Conservation (phyloP, 2,888 invertebrate species). For the Macrophya annulata region DNA sequence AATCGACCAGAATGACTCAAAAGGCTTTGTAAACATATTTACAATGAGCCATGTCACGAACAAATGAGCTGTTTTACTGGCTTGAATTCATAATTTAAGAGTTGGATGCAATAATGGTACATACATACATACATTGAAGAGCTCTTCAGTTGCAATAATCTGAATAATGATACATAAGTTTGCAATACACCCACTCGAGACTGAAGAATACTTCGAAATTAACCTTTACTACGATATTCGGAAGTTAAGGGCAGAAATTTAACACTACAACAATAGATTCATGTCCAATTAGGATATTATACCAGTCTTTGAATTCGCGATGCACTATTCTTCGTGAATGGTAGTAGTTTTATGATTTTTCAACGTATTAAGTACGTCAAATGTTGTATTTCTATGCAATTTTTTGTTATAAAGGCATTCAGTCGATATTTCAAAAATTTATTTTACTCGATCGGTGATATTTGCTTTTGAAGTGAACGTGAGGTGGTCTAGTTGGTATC, state of each 20-base stretch:
- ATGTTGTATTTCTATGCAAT: not conserved
- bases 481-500: no score
- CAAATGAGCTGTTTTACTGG: not conserved
- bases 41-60: not conserved
- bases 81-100: not conserved
- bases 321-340: not conserved
- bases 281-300: no score
- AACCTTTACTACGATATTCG: no score
- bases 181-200: no score
- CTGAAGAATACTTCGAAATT: no score
- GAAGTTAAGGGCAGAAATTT: no score
- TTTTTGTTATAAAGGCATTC: not conserved
- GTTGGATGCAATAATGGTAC: no score
- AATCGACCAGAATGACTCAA: slow-evolving; percentile 29
- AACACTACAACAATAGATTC: no score
- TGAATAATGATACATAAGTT: no score
- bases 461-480: no score
- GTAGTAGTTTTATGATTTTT: not conserved
- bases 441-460: not conserved
- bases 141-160: no score
- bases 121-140: no score
- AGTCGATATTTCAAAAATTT: not conserved
- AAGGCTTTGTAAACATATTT: not conserved
- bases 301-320: not conserved
- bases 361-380: not conserved